Conservation (phyloP, 2,113 vertebrate genomes). For the Pachypanchax playfairii region DNA sequence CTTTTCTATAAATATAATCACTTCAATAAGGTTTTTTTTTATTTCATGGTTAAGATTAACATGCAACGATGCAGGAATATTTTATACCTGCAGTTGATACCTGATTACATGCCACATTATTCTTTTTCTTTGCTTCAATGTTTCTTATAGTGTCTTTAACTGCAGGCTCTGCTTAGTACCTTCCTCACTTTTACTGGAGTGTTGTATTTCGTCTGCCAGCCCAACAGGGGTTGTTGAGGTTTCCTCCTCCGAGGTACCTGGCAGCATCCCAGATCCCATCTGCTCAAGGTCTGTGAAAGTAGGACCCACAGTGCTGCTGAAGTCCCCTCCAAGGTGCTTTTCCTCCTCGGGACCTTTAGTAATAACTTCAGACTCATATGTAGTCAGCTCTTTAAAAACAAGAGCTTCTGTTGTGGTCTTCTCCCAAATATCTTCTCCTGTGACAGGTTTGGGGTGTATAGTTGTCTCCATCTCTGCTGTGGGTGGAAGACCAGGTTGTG, state of each 20-base stretch:
- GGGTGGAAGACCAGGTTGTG: too few relatives aligned
- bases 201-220: not conserved
- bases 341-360: not conserved
- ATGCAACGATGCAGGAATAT: not conserved
- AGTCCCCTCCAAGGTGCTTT: not conserved
- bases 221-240: not conserved
- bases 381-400: accelerated
- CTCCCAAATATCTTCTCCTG: accelerated
- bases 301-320: not conserved
- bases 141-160: too few relatives aligned
- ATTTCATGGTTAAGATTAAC: not conserved
- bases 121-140: not conserved
- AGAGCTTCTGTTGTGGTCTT: not conserved
- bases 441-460: not conserved
- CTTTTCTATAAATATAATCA: too few relatives aligned
- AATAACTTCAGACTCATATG: not conserved
- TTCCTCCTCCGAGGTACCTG: not conserved
- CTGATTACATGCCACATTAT: too few relatives aligned
- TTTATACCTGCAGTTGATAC: too few relatives aligned
- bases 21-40: too few relatives aligned
- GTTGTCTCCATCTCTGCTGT: not conserved
- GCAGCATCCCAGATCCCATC: conserved; percentile 53
- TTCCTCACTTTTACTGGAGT: not conserved
- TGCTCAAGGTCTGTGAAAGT: not conserved
- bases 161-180: accelerated